phyloP scores from a whole-genome alignment of 2,888 invertebrate species.

The Eupithecia subumbrata region DNA sequence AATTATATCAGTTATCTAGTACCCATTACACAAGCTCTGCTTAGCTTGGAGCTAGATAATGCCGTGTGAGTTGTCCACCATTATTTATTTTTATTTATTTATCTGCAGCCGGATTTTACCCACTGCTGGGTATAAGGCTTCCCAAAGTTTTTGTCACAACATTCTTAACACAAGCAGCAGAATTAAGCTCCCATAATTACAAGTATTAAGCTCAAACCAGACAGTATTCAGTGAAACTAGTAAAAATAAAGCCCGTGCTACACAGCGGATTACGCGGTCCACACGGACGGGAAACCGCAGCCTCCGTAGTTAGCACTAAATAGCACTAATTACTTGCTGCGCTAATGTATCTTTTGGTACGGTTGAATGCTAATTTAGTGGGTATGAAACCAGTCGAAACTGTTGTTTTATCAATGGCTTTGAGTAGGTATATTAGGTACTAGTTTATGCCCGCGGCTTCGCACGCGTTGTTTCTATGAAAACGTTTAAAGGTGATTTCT shows the following conservation, averaged over 20 bases:
- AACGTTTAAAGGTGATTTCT: too few relatives aligned
- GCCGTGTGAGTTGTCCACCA: too few relatives aligned
- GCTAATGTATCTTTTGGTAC: slow-evolving; percentile 10
- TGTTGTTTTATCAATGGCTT: neutral
- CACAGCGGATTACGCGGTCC: slow-evolving; percentile 3
- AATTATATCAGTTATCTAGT: too few relatives aligned
- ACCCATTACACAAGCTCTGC: too few relatives aligned
- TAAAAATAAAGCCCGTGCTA: slow-evolving; percentile 3
- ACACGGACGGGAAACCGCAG: neutral
- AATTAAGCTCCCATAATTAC: neutral
- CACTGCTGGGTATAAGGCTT: neutral
- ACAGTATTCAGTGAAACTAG: too few relatives aligned
- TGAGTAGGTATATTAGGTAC: neutral
- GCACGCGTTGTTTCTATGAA: too few relatives aligned
- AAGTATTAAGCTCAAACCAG: neutral
- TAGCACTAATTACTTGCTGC: slow-evolving; percentile 10
- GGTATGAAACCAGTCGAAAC: neutral
- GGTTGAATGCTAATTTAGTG: slow-evolving; percentile 1
- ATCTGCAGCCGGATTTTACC: neutral
- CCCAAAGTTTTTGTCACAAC: neutral
- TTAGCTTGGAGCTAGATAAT: too few relatives aligned
- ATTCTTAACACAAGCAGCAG: neutral
- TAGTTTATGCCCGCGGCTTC: neutral
- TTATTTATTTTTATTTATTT: too few relatives aligned
- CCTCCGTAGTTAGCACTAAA: slow-evolving; percentile 8